phyloP scores from a whole-genome alignment of 2,797 vertebrate species.

The Xiphorhynchus erythropygius region DNA sequence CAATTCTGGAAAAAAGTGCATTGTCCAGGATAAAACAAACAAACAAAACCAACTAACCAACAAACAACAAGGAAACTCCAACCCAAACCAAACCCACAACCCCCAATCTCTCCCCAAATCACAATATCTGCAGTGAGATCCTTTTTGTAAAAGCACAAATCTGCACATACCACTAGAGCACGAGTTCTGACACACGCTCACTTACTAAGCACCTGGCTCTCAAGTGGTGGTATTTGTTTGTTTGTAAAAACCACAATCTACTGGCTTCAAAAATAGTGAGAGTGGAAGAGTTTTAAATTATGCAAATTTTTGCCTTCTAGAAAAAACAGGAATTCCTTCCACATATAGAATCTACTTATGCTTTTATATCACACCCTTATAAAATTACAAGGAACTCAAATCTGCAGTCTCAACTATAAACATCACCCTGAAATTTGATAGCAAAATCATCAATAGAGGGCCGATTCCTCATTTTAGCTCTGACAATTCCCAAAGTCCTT shows the following conservation, averaged over 20 bases:
- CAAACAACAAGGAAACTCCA: not conserved
- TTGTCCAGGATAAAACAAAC: not conserved
- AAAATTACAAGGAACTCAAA: not conserved
- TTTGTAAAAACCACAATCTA: not conserved
- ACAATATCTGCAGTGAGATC: not conserved
- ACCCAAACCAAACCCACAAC: too few species aligned
- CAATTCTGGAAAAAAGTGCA: not conserved
- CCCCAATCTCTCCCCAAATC: rapidly evolving
- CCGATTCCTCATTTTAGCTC: slow-evolving; percentile 21
- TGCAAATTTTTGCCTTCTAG: not conserved
- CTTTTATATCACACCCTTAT: not conserved
- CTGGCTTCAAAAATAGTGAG: not conserved
- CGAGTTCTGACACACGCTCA: not conserved
- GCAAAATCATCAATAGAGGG: slow-evolving; percentile 6
- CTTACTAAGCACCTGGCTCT: not conserved
- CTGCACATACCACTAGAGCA: rapidly evolving
- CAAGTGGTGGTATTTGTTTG: not conserved
- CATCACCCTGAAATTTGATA: not conserved
- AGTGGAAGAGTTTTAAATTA: not conserved
- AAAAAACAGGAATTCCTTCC: not conserved
- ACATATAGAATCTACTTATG: not conserved
- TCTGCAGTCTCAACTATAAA: not conserved
- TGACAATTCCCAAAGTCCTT: not conserved
- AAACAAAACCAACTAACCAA: not conserved
- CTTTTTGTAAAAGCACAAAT: not conserved